Percentiles rank a stretch among this genome's conserved stretches.
These are phyloP conservation scores for Pristionchus japonicus DNA, from an alignment of 2,888 invertebrate genomes.

Conservation along the genomic window DNA sequence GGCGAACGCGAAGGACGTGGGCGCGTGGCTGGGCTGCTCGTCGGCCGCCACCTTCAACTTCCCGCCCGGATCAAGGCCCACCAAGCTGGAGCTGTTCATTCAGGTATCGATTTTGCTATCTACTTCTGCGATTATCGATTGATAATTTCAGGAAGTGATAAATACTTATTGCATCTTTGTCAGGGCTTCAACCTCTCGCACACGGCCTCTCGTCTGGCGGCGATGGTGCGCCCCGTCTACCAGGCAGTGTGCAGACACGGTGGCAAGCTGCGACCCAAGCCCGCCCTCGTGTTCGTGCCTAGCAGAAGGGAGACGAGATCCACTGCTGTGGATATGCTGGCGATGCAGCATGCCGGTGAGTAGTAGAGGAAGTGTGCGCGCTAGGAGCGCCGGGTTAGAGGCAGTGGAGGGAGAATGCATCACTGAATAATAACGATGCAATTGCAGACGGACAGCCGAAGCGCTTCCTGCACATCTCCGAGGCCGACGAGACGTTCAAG, in stretches of 20 bases:
- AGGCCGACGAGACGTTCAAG: constrained; percentile 69
- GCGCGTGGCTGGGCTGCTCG: constrained; percentile 82
- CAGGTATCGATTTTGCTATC: too few species aligned
- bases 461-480: constrained; percentile 84
- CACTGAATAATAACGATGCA: too few species aligned
- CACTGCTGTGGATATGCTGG: constrained; percentile 95
- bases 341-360: constrained; percentile 91
- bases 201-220: constrained; percentile 93
- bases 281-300: constrained; percentile 91
- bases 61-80: constrained; percentile 95
- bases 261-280: constrained; percentile 80
- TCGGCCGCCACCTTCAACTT: constrained; percentile 96
- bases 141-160: too few species aligned
- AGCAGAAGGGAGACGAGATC: constrained; percentile 77
- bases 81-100: constrained; percentile 94
- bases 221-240: constrained; percentile 98
- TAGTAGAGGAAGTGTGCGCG: not conserved
- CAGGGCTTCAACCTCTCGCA: constrained; percentile 97
- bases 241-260: constrained; percentile 80
- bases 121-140: too few species aligned
- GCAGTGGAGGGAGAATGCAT: too few species aligned
- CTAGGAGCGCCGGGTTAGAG: not conserved
- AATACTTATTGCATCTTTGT: too few species aligned
- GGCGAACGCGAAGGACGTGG: constrained; percentile 85
- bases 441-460: constrained; percentile 46